These are phyloP conservation scores for Todiramphus chloris DNA, from an alignment of 2,113 vertebrate species.

Conservation along the genomic window DNA sequence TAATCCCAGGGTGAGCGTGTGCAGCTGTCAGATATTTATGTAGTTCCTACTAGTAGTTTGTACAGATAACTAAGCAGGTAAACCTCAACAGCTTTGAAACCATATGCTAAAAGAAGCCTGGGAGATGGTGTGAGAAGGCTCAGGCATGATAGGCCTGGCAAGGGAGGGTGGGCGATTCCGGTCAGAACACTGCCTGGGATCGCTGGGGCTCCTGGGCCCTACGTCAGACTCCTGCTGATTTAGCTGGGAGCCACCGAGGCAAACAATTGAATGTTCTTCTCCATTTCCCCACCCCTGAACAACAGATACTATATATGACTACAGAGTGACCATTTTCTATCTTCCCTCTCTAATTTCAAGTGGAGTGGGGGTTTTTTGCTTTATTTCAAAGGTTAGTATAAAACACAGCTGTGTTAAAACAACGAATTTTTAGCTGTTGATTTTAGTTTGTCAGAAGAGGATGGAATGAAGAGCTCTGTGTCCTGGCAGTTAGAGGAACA, in stretches of 20 bases:
- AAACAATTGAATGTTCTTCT: neutral
- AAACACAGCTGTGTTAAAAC: neutral
- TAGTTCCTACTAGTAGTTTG: slow-evolving; percentile 35
- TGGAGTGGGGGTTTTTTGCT: neutral
- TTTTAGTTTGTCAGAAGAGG: neutral
- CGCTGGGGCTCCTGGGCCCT: rapidly evolving
- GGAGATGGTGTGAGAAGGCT: neutral
- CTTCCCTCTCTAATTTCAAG: neutral
- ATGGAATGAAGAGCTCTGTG: rapidly evolving
- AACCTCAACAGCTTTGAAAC: slow-evolving; percentile 51
- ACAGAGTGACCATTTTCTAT: neutral
- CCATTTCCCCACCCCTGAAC: neutral
- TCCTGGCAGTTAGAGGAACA: neutral
- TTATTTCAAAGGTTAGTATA: neutral
- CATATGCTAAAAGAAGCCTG: neutral
- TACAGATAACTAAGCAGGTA: slow-evolving; percentile 58
- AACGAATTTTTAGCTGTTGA: neutral
- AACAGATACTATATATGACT: neutral
- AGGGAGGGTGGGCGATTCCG: neutral
- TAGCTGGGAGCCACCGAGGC: neutral
- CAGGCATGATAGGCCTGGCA: neutral
- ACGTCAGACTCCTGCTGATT: neutral
- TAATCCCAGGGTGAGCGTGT: neutral
- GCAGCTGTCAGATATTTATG: slow-evolving; percentile 15
- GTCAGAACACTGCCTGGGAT: neutral